phyloP scores from a whole-genome alignment of 92 coral and sea anemone species.

The Epizoanthus fatuus region DNA sequence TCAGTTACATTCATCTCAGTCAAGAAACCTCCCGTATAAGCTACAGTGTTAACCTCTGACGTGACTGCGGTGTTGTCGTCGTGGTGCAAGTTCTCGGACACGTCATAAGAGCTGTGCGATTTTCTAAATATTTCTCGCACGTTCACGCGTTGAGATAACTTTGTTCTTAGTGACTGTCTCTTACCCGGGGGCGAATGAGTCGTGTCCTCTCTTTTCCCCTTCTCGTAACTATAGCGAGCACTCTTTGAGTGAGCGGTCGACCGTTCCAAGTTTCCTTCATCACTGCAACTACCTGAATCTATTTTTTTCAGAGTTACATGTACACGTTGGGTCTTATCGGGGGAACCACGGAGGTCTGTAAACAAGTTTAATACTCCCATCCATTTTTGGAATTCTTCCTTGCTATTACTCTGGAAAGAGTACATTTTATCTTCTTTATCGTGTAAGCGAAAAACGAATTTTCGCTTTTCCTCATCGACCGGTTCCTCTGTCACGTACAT shows the following conservation, averaged over 20 bases:
- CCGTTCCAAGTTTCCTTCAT: constrained; percentile 67
- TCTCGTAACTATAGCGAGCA: constrained; percentile 51
- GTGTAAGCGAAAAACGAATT: constrained; percentile 73
- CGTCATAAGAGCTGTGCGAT: constrained; percentile 81
- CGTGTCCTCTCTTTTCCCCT: constrained; percentile 72
- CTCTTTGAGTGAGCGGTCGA: constrained; percentile 66
- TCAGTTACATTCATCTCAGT: constrained; percentile 71
- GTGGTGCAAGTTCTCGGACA: constrained; percentile 53
- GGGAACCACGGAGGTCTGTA: constrained; percentile 73
- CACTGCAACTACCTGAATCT: constrained; percentile 49
- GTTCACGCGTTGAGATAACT: constrained; percentile 79
- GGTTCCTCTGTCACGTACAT: constrained; percentile 84
- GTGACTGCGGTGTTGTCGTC: constrained; percentile 57
- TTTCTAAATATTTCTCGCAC: constrained; percentile 87
- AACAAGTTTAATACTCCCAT: constrained; percentile 79
- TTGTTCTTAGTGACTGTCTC: constrained; percentile 79
- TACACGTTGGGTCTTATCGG: constrained; percentile 60
- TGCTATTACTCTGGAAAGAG: constrained; percentile 69
- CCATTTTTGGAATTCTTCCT: constrained; percentile 87
- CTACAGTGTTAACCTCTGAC: constrained; percentile 74
- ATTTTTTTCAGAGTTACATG: constrained; percentile 25
- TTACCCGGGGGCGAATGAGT: constrained; percentile 69
- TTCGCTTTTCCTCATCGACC: constrained; percentile 70
- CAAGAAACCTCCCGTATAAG: constrained; percentile 79
- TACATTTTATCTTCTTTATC: constrained; percentile 77